phyloP scores from a whole-genome alignment of 2,888 invertebrate species.

The Euplagia quadripunctaria region DNA sequence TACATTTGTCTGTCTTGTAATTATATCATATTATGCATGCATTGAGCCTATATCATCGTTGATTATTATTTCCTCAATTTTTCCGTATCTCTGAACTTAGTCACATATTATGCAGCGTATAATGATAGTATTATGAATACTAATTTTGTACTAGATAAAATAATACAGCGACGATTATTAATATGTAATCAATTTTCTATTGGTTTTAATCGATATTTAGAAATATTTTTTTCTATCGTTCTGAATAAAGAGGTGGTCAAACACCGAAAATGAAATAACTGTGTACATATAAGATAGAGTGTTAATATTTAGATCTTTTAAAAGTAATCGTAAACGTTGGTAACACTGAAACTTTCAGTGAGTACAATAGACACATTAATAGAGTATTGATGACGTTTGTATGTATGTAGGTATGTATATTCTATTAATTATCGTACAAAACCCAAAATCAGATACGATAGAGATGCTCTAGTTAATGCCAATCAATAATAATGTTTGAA shows the following conservation, averaged over 20 bases:
- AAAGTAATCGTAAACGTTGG: too few relatives aligned
- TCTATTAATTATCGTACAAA: neutral
- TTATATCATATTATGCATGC: neutral
- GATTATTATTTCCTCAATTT: neutral
- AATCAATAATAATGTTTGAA: neutral
- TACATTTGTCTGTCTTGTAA: too few relatives aligned
- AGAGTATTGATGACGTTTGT: too few relatives aligned
- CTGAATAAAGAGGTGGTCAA: neutral
- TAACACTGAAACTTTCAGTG: too few relatives aligned
- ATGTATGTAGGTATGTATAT: too few relatives aligned
- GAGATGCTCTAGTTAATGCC: too few relatives aligned
- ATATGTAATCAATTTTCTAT: neutral
- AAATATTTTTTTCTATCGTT: neutral
- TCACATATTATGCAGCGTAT: neutral
- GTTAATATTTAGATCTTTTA: neutral
- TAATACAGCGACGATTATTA: neutral
- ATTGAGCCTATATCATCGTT: neutral
- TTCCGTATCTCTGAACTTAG: neutral
- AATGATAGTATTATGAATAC: neutral
- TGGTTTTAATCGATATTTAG: neutral
- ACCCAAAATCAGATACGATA: neutral
- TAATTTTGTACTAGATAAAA: neutral
- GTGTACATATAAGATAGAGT: too few relatives aligned
- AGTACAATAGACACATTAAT: too few relatives aligned
- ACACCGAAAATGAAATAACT: neutral